A percentile compares a stretch with the other conserved stretches of the same genome.
Conservation (phyloP, 2,113 vertebrate genomes). For the Mormyrus lacerda region DNA sequence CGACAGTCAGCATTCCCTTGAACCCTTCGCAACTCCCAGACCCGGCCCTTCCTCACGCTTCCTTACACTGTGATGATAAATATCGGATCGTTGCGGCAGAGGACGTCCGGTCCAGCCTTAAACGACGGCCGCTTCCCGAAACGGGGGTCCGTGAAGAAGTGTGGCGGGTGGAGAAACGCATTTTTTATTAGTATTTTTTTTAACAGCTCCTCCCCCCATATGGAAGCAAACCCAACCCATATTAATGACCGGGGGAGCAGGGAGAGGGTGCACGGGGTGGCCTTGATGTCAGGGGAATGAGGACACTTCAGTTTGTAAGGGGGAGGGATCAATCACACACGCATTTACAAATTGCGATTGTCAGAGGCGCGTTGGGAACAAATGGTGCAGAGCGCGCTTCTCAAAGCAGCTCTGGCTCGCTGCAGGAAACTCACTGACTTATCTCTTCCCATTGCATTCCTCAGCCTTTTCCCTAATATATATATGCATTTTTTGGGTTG, state of each 20-base stretch:
- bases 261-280: slow-evolving; percentile 25
- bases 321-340: slow-evolving; percentile 47
- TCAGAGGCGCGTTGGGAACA: not conserved
- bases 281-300: slow-evolving; percentile 54
- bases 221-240: slow-evolving; percentile 6
- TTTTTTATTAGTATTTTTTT: not conserved
- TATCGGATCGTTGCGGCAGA: slow-evolving; percentile 37
- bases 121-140: not conserved
- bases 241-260: slow-evolving; percentile 2
- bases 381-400: not conserved
- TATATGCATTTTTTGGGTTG: not conserved
- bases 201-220: not conserved
- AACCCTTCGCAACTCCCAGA: slow-evolving; percentile 56
- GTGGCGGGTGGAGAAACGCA: not conserved
- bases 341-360: slow-evolving; percentile 25
- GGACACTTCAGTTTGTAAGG: slow-evolving; percentile 50
- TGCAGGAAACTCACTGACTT: not conserved
- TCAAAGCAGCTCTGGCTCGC: not conserved
- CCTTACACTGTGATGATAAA: slow-evolving; percentile 38
- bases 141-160: not conserved
- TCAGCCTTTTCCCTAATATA: not conserved
- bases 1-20: slow-evolving; percentile 56
- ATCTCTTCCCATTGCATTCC: not conserved
- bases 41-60: slow-evolving; percentile 45
- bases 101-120: slow-evolving; percentile 10